These are phyloP conservation scores for Dipus sagitta DNA, from an alignment of 2,797 vertebrate species.

Conservation along the genomic window DNA sequence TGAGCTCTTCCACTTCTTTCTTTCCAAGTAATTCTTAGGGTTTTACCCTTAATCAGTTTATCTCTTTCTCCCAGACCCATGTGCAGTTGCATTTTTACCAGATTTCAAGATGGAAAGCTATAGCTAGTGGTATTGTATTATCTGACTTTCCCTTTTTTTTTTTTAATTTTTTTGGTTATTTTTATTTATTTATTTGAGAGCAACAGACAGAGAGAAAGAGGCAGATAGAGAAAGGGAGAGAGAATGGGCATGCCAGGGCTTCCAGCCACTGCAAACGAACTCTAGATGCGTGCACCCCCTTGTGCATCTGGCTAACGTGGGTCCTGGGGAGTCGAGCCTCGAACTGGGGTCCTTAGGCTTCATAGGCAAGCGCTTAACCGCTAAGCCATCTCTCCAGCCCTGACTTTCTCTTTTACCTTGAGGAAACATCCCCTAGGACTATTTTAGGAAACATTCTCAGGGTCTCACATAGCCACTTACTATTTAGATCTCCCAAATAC, in stretches of 20 bases:
- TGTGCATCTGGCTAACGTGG: too few species aligned
- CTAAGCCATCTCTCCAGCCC: too few species aligned
- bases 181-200: too few species aligned
- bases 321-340: too few species aligned
- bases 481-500: neutral
- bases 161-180: too few species aligned
- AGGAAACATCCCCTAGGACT: neutral
- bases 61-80: neutral
- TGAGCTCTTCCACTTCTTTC: neutral
- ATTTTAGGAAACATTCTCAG: neutral
- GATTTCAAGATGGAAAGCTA: neutral
- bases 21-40: neutral
- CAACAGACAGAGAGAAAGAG: too few species aligned
- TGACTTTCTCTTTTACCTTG: conserved; percentile 16
- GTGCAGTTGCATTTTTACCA: neutral
- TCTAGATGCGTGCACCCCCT: too few species aligned
- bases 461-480: neutral
- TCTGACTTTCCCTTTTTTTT: conserved; percentile 2
- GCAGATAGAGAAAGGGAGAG: too few species aligned
- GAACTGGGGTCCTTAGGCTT: too few species aligned
- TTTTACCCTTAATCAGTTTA: neutral
- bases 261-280: too few species aligned
- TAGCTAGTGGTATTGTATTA: neutral
- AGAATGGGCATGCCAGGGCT: too few species aligned
- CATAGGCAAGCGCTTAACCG: too few species aligned